A percentile compares a stretch with the other conserved stretches of the same genome.
phyloP scores from a whole-genome alignment of 2,888 invertebrate genomes.

The Drosophila ezoana region DNA sequence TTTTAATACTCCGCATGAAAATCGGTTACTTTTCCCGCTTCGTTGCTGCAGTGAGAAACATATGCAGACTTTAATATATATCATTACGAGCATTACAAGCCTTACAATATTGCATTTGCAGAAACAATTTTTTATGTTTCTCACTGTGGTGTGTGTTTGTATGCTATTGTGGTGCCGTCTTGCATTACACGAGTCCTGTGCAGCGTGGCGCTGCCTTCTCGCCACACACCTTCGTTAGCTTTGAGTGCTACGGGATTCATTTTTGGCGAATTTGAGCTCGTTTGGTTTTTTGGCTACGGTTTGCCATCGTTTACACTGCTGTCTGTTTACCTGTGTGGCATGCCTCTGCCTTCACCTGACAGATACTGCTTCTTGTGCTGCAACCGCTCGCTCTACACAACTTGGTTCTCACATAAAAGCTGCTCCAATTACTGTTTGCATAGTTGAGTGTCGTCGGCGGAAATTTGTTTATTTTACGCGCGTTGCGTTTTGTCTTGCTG shows the following conservation, averaged over 20 bases:
- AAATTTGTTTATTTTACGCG: slow-evolving; percentile 81
- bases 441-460: slow-evolving; percentile 79
- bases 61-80: slow-evolving; percentile 78
- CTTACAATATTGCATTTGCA: slow-evolving; percentile 76
- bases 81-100: slow-evolving; percentile 63
- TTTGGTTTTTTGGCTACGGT: slow-evolving; percentile 64
- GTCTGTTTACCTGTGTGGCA: slow-evolving; percentile 42
- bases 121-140: slow-evolving; percentile 43
- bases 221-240: slow-evolving; percentile 49
- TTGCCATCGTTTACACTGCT: slow-evolving; percentile 53
- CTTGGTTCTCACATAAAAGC: slow-evolving; percentile 57
- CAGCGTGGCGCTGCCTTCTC: slow-evolving; percentile 11
- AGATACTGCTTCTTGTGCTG: slow-evolving; percentile 4
- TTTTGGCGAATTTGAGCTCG: slow-evolving; percentile 61
- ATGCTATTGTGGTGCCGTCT: slow-evolving; percentile 26
- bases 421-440: slow-evolving; percentile 80
- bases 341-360: slow-evolving; percentile 12
- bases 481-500: slow-evolving; percentile 71
- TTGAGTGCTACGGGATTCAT: slow-evolving; percentile 46
- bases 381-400: slow-evolving; percentile 5
- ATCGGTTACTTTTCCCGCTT: slow-evolving; percentile 9
- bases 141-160: neutral
- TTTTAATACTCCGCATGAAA: slow-evolving; percentile 54
- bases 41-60: slow-evolving; percentile 57
- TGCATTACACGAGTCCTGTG: slow-evolving; percentile 48